These are phyloP conservation scores for Micoletzkya japonica DNA, from an alignment of 2,888 invertebrate genomes.

Conservation along the genomic window DNA sequence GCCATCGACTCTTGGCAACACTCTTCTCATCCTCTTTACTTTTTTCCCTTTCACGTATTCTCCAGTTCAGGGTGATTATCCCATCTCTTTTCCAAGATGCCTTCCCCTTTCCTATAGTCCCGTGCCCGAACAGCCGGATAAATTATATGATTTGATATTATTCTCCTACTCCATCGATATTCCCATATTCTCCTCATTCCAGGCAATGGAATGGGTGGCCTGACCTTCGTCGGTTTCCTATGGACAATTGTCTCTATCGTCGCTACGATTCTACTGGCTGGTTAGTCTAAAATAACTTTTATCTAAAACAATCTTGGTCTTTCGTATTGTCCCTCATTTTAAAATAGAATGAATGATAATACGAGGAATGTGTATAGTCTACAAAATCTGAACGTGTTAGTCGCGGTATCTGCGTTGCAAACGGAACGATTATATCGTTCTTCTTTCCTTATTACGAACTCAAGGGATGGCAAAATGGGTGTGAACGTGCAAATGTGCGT, in stretches of 20 bases:
- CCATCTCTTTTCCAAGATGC: neutral
- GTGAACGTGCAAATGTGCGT: no score
- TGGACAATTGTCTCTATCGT: constrained; percentile 32
- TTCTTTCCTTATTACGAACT: no score
- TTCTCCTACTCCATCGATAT: neutral
- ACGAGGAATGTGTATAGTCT: no score
- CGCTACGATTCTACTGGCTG: constrained; percentile 25
- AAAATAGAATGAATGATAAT: no score
- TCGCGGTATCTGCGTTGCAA: no score
- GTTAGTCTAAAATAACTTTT: neutral
- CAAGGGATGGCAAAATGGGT: no score
- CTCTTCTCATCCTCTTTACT: neutral
- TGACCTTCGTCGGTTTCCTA: constrained; percentile 31
- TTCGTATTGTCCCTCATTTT: no score
- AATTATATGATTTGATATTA: neutral
- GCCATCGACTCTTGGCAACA: neutral
- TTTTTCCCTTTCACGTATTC: neutral
- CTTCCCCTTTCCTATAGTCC: neutral
- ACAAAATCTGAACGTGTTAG: no score
- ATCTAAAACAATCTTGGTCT: no score
- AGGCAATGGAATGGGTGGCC: constrained; percentile 27
- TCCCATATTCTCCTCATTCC: constrained; percentile 1
- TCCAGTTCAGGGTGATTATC: neutral
- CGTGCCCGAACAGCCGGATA: neutral
- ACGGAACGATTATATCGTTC: no score